Conservation (phyloP, 2,797 vertebrate species). For the Sebastolobus altivelis region DNA sequence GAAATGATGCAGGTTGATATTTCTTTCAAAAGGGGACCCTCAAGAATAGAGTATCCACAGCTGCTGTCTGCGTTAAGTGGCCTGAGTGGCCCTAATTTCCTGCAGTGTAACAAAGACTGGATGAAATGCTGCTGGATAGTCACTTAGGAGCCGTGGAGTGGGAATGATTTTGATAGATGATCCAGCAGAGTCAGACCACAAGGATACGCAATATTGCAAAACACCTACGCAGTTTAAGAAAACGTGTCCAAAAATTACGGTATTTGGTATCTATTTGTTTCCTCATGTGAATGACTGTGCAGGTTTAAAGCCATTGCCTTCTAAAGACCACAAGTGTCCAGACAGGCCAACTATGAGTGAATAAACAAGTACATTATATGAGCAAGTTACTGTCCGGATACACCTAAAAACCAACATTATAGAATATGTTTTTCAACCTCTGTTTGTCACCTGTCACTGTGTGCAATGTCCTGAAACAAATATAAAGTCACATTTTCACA, state of each 20-base stretch:
- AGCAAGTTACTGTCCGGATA: neutral
- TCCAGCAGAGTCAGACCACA: neutral
- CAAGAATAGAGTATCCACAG: conserved; percentile 40
- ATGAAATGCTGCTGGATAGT: conserved; percentile 28
- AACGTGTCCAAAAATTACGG: neutral
- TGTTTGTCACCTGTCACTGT: too few species aligned
- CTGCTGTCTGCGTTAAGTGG: conserved; percentile 40
- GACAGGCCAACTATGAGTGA: neutral
- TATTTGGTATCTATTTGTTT: neutral
- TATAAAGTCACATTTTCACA: neutral
- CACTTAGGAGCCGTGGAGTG: neutral
- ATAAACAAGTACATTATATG: neutral
- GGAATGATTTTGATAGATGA: conserved; percentile 13
- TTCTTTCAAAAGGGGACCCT: conserved; percentile 41
- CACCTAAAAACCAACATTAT: too few species aligned
- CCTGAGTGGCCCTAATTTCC: conserved; percentile 36
- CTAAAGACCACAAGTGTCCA: neutral
- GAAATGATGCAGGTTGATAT: conserved; percentile 45
- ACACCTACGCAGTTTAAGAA: neutral
- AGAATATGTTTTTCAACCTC: too few species aligned
- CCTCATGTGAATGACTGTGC: neutral
- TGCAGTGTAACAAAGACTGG: conserved; percentile 26
- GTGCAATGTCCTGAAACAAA: neutral
- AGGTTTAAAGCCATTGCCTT: neutral
- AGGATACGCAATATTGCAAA: neutral